phyloP scores from a whole-genome alignment of 1,140 invertebrate genomes.

The Achroia grisella region DNA sequence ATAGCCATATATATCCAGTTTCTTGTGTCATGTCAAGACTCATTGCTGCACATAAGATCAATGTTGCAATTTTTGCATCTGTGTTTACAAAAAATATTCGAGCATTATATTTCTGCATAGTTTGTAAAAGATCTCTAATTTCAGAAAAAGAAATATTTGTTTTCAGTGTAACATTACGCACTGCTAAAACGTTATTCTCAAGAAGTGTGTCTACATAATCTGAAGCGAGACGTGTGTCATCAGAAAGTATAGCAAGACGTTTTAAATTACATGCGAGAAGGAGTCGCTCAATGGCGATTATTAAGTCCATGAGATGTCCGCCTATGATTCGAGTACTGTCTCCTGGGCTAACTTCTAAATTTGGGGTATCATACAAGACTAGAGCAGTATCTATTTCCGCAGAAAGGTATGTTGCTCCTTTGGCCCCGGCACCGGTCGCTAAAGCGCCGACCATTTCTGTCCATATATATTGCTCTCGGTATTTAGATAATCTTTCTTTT shows the following conservation, averaged over 20 bases:
- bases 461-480: not conserved
- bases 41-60: not conserved
- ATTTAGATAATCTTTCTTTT: not conserved
- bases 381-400: not conserved
- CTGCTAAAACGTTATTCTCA: not conserved
- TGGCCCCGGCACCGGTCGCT: not conserved
- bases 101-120: not conserved
- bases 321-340: not conserved
- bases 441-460: not conserved
- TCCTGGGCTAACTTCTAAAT: not conserved
- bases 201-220: not conserved
- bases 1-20: slow-evolving; percentile 1
- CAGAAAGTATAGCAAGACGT: slow-evolving; percentile 3
- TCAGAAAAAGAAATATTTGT: not conserved
- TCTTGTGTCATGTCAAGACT: not conserved
- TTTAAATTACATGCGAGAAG: not conserved
- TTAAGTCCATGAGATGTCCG: not conserved
- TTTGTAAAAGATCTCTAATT: not conserved
- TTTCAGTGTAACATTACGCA: not conserved
- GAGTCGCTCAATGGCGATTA: not conserved
- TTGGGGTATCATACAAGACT: not conserved
- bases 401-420: not conserved
- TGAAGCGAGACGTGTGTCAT: not conserved
- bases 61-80: not conserved
- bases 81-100: slow-evolving; percentile 7